Conservation (phyloP, 2,113 vertebrate genomes). For the Entomyzon cyanotis region DNA sequence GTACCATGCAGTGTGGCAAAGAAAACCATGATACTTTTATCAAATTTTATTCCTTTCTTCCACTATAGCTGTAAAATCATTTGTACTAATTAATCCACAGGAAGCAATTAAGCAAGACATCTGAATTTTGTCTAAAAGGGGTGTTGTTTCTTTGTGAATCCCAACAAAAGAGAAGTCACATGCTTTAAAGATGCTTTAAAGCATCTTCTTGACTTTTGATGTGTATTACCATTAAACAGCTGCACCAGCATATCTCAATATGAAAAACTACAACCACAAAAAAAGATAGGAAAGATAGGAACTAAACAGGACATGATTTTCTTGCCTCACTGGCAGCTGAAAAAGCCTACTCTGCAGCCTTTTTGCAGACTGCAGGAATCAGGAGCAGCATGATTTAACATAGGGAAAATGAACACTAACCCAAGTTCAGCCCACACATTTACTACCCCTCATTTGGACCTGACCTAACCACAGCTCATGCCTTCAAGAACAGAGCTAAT, state of each 20-base stretch:
- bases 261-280: background rate
- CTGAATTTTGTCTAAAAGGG: background rate
- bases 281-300: background rate
- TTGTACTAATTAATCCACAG: background rate
- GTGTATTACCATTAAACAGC: background rate
- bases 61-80: background rate
- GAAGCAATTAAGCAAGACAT: background rate
- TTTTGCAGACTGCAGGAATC: background rate
- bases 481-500: background rate
- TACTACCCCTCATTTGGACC: background rate
- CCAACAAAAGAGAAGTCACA: background rate
- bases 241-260: background rate
- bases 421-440: background rate
- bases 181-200: background rate
- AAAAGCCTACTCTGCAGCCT: background rate
- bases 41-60: background rate
- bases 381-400: background rate
- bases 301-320: background rate
- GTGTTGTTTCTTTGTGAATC: background rate
- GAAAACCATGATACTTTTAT: background rate
- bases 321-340: background rate
- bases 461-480: background rate
- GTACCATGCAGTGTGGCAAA: background rate
- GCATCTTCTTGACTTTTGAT: background rate
- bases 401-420: background rate